Percentiles rank a stretch among this genome's conserved stretches.
phyloP scores from a whole-genome alignment of 1,140 invertebrate genomes.

The Augochlora pura region DNA sequence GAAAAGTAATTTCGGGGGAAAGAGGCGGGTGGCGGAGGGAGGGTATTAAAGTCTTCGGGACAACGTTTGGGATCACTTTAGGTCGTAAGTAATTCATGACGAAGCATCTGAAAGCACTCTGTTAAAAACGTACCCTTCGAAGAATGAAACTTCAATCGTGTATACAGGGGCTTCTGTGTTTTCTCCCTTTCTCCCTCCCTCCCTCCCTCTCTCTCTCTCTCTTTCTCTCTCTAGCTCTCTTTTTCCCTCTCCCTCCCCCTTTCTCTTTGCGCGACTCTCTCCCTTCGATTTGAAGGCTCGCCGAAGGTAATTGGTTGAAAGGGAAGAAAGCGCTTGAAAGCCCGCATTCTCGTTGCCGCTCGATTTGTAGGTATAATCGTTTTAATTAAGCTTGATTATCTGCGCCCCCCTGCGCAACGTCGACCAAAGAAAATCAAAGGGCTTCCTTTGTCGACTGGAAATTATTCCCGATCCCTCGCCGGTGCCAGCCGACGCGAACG shows the following conservation, averaged over 20 bases:
- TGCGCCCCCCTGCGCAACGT: slow-evolving; percentile 3
- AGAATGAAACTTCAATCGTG: slow-evolving; percentile 59
- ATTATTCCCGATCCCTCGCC: slow-evolving; percentile 9
- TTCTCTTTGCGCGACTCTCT: background rate
- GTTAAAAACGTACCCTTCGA: slow-evolving; percentile 45
- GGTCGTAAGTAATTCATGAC: slow-evolving; percentile 48
- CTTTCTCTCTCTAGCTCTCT: too few species aligned
- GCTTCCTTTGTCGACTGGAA: slow-evolving; percentile 50
- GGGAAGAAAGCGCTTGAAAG: slow-evolving; percentile 59
- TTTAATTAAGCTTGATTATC: slow-evolving; percentile 64
- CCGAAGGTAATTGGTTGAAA: slow-evolving; percentile 58
- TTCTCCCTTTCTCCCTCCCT: background rate
- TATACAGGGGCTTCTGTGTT: slow-evolving; percentile 16
- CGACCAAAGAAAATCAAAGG: slow-evolving; percentile 30
- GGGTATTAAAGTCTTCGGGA: slow-evolving; percentile 41
- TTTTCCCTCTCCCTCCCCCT: background rate
- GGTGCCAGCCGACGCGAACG: slow-evolving; percentile 4
- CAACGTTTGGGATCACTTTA: slow-evolving; percentile 37
- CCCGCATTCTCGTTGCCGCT: slow-evolving; percentile 45
- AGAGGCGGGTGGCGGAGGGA: background rate
- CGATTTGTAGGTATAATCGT: slow-evolving; percentile 60
- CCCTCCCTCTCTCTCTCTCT: background rate
- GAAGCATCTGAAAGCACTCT: slow-evolving; percentile 46
- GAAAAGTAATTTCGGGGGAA: slow-evolving; percentile 9
- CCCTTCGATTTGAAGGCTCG: slow-evolving; percentile 49